Conservation (phyloP, 2,113 vertebrate species). For the Baryphthengus martii region DNA sequence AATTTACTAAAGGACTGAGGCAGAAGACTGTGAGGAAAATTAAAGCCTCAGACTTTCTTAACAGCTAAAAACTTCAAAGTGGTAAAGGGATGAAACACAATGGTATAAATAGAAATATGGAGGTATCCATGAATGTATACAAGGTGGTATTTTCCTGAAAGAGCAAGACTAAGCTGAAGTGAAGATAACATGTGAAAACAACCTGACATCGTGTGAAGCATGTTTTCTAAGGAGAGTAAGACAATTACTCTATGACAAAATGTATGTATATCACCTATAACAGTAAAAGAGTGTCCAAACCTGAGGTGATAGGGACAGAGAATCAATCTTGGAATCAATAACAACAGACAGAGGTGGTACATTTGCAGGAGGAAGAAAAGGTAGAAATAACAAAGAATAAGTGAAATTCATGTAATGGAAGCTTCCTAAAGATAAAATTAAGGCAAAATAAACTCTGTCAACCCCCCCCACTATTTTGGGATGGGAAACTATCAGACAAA, state of each 20-base stretch:
- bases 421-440: not conserved
- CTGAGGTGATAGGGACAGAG: not conserved
- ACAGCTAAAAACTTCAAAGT: not conserved
- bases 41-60: not conserved
- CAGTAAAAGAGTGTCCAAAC: not conserved
- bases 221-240: not conserved
- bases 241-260: not conserved
- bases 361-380: not conserved
- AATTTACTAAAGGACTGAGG: not conserved
- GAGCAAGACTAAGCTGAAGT: not conserved
- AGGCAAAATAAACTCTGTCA: not conserved
- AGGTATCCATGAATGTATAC: not conserved
- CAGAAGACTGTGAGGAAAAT: not conserved
- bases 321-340: not conserved
- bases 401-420: not conserved
- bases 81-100: not conserved
- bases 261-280: not conserved
- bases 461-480: not conserved
- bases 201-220: accelerated
- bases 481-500: not conserved
- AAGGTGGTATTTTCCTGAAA: not conserved
- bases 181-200: not conserved
- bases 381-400: not conserved
- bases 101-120: not conserved
- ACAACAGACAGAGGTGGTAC: not conserved